These are phyloP conservation scores for Phataginus tricuspis DNA, from an alignment of 2,797 vertebrate species.

Conservation along the genomic window DNA sequence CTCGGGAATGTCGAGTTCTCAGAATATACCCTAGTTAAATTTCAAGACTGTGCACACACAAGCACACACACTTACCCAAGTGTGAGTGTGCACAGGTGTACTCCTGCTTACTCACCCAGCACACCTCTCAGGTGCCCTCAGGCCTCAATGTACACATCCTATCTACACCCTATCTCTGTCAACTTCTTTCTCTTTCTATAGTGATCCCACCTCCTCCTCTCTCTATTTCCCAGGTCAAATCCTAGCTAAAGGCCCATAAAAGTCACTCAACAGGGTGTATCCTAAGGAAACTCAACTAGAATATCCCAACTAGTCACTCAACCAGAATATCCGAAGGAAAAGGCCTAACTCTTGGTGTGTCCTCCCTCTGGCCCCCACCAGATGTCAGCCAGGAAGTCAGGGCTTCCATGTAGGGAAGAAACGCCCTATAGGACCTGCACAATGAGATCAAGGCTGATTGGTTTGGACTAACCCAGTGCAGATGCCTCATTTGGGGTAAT, in stretches of 20 bases:
- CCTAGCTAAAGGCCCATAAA: neutral
- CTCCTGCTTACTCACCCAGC: neutral
- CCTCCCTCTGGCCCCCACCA: rapidly evolving
- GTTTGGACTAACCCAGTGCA: neutral
- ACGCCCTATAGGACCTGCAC: neutral
- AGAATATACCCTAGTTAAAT: neutral
- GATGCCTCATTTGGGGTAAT: neutral
- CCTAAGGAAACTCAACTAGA: neutral
- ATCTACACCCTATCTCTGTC: neutral
- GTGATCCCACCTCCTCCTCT: neutral
- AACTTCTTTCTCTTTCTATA: neutral
- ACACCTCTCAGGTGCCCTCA: neutral
- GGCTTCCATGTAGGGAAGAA: neutral
- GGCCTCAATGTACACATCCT: rapidly evolving
- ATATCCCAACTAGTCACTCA: neutral
- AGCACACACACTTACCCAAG: neutral
- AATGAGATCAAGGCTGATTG: neutral
- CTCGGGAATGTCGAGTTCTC: neutral
- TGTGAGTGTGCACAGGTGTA: neutral
- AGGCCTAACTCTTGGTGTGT: too few species aligned
- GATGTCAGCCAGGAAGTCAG: neutral
- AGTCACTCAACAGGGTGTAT: neutral
- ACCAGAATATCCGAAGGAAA: neutral
- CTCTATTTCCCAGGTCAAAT: neutral
- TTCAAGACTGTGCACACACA: neutral